Base-by-base conservation (phyloP, 1,140 invertebrate species). In the Chionoecetes opilio region DNA sequence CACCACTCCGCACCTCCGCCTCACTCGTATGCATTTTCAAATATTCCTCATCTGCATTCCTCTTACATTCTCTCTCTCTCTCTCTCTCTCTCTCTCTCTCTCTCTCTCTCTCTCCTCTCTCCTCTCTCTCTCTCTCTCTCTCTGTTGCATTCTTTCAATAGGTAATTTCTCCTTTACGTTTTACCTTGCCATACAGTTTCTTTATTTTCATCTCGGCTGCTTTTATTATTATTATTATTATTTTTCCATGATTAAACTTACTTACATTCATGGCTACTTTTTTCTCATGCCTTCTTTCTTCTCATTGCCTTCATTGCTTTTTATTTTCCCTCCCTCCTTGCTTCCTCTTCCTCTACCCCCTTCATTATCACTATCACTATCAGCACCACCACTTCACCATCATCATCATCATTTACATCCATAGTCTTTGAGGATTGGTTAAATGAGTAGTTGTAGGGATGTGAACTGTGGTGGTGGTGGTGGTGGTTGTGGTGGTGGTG, bases 71-170 rank as follows among this genome's bases (percentile, higher is more conserved):
- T 53, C 38, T 41, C 38, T 41, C 38, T 41, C 38, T 41, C 38
- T 41, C 38, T 41, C 38, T 41, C 38, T 41, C 38, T 41, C 38
- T 41, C 38, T 41, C 38, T 41, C 38, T 41, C 38, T 41, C 38
- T 41, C 38, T 41, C 53, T 63, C 53, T 63, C 53, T 26, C 9
- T n/a, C 63, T 75, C 63, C n/a, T 26, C n/a, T 26, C n/a, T 26
- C n/a, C 63, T 75, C 63, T 75, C 63, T 75, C 63, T 75, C 63
- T 75, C 63, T 75, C 63, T 75, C 63, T 75, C 63, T 75, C 63
- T 75, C 63, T 75, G 21, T 75, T 26, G 26, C 63, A n/a, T 26
- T 75, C 63, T 75, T 26, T 17, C 63, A 8, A 5, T 46, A 5
- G 5, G 5, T 46, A 5, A 8, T 14, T 46, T 14, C 14, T 14